These are phyloP conservation scores for Eleutherodactylus coqui DNA, from an alignment of 2,797 vertebrate species.

Conservation along the genomic window DNA sequence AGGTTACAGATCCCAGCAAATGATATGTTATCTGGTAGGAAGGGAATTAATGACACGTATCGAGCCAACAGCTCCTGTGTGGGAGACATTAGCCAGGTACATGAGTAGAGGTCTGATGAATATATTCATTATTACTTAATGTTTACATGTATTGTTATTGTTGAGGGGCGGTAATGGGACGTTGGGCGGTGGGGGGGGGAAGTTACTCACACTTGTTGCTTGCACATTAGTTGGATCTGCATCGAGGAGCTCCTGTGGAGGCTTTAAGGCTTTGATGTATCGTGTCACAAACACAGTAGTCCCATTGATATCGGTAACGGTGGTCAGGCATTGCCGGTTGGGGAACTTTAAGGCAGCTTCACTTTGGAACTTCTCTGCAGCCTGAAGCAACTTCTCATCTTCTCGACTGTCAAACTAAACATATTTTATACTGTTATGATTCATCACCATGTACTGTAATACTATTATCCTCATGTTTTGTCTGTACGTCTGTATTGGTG, in stretches of 20 bases:
- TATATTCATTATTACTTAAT: too few species aligned
- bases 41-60: conserved; percentile 92
- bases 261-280: conserved; percentile 86
- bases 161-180: too few species aligned
- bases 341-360: conserved; percentile 82
- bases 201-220: conserved; percentile 79
- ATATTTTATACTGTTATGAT: neutral
- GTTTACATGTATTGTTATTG: too few species aligned
- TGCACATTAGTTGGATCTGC: conserved; percentile 74
- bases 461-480: neutral
- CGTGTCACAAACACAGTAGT: conserved; percentile 91
- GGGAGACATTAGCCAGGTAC: conserved; percentile 29
- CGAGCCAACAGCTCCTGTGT: conserved; percentile 85
- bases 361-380: conserved; percentile 84
- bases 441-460: too few species aligned
- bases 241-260: conserved; percentile 87
- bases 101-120: neutral
- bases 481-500: neutral
- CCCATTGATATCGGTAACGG: conserved; percentile 89
- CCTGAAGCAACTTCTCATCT: conserved; percentile 87
- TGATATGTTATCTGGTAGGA: conserved; percentile 88
- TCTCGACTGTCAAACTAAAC: conserved; percentile 92
- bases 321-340: conserved; percentile 85
- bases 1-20: conserved; percentile 91
- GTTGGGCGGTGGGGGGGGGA: too few species aligned